These are phyloP conservation scores for Philopotamus ludificatus DNA, from an alignment of 1,140 invertebrate genomes.

Conservation along the genomic window DNA sequence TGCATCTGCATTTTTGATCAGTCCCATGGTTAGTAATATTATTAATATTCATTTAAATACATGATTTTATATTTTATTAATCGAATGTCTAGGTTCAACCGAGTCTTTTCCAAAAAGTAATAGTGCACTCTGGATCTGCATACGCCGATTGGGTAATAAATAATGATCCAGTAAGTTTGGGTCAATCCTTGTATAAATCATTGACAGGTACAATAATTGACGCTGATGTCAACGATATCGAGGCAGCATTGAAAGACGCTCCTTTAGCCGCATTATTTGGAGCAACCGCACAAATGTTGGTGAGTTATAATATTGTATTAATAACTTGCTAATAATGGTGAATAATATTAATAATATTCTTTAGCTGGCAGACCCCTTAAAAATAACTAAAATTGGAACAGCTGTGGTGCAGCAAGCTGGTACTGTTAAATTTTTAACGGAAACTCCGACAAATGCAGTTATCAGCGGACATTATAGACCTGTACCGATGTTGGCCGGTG, in stretches of 20 bases:
- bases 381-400: not conserved
- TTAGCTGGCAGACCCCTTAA: not conserved
- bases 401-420: conserved; percentile 35
- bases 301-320: not conserved
- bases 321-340: not conserved
- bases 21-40: conserved; percentile 40
- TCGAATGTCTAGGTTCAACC: conserved; percentile 5
- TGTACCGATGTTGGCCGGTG: conserved; percentile 32
- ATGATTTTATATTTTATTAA: too few species aligned
- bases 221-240: conserved; percentile 18
- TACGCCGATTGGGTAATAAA: conserved; percentile 21
- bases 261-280: conserved; percentile 26
- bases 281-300: too few species aligned
- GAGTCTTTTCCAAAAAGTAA: conserved; percentile 34
- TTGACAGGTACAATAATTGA: not conserved
- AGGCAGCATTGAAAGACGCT: conserved; percentile 25
- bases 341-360: not conserved
- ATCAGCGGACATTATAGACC: conserved; percentile 19
- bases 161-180: conserved; percentile 7
- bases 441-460: conserved; percentile 16
- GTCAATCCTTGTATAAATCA: not conserved
- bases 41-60: too few species aligned
- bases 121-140: conserved; percentile 30
- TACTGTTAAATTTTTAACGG: conserved; percentile 18
- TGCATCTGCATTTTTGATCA: conserved; percentile 43